phyloP scores from a whole-genome alignment of 2,113 vertebrate species.

The Coryphaenoides rupestris region DNA sequence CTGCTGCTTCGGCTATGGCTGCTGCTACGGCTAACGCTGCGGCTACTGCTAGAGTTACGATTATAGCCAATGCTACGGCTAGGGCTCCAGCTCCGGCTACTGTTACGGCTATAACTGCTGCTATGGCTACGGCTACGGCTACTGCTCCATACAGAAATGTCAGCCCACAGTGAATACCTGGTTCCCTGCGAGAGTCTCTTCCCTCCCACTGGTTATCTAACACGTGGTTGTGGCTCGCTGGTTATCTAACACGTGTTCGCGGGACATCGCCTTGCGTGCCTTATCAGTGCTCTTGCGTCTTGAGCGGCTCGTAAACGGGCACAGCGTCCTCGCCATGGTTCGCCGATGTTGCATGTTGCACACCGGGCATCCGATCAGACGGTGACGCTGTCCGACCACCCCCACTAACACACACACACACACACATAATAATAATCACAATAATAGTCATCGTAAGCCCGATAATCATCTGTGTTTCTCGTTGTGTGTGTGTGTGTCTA shows the following conservation, averaged over 20 bases:
- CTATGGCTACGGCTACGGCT: too few relatives aligned
- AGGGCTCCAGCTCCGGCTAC: too few relatives aligned
- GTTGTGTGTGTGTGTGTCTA: conserved; percentile 6
- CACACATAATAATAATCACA: neutral
- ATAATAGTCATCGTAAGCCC: too few relatives aligned
- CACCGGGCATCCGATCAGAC: conserved; percentile 38
- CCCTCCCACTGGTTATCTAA: conserved; percentile 6
- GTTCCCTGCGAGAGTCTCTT: too few relatives aligned
- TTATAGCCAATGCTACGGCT: too few relatives aligned
- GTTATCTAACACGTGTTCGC: conserved; percentile 9
- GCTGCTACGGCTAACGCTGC: too few relatives aligned
- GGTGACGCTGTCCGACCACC: conserved; percentile 3
- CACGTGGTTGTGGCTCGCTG: conserved; percentile 14
- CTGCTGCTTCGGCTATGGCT: too few relatives aligned
- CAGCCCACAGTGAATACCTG: too few relatives aligned
- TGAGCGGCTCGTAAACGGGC: conserved; percentile 34
- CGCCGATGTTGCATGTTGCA: conserved; percentile 39
- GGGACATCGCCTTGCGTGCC: conserved; percentile 21
- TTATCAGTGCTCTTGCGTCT: conserved; percentile 30
- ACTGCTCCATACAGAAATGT: too few relatives aligned
- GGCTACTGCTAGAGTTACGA: too few relatives aligned
- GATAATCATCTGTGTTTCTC: conserved; percentile 8
- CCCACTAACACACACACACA: neutral
- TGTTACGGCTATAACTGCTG: too few relatives aligned
- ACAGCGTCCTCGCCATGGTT: conserved; percentile 32